A percentile compares a stretch with the other conserved stretches of the same genome.
phyloP scores from a whole-genome alignment of 2,113 vertebrate genomes.

The Echinops telfairi region DNA sequence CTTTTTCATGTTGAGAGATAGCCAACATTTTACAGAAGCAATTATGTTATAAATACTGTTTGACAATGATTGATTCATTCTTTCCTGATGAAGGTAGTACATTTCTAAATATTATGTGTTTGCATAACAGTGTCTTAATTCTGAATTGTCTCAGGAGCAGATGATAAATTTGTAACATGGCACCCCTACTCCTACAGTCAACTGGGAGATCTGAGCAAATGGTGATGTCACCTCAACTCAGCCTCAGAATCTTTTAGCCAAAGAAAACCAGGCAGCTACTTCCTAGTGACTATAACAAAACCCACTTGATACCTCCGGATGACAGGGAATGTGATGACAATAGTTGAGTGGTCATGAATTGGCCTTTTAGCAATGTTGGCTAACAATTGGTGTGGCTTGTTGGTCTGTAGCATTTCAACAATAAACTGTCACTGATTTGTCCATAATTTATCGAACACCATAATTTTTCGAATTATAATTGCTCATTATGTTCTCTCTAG shows the following conservation, averaged over 20 bases:
- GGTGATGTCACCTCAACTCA: background rate
- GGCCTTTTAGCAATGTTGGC: background rate
- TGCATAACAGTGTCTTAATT: background rate
- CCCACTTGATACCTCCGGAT: too few species aligned
- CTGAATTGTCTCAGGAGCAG: background rate
- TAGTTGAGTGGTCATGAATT: background rate
- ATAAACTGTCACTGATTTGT: background rate
- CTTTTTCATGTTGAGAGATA: background rate
- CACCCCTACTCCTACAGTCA: background rate
- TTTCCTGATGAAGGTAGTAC: background rate
- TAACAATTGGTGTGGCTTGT: background rate
- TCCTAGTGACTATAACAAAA: background rate
- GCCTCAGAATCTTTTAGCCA: background rate
- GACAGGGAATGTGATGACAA: background rate
- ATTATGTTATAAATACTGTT: background rate
- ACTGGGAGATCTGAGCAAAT: background rate
- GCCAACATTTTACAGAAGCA: background rate
- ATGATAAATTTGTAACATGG: background rate
- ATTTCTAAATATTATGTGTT: background rate
- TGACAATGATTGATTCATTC: background rate
- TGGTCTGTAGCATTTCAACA: background rate
- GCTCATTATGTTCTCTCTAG: background rate
- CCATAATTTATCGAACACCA: too few species aligned
- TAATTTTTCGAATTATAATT: background rate
- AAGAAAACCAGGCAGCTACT: background rate